phyloP scores from a whole-genome alignment of 2,888 invertebrate genomes.

The Rotaria socialis region DNA sequence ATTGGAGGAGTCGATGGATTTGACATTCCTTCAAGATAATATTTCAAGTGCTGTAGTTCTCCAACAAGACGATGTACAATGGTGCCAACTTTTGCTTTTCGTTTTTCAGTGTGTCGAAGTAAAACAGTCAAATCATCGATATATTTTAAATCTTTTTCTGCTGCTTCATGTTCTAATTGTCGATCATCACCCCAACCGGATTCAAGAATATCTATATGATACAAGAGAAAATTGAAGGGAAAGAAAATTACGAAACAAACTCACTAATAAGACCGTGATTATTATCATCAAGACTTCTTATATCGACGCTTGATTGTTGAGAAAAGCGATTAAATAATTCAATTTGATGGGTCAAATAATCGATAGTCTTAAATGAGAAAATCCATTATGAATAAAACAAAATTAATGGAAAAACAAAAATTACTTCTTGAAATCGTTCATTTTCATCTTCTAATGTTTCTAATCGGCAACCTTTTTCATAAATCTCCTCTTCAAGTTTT shows the following conservation, averaged over 20 bases:
- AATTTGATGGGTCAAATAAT: neutral
- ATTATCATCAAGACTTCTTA: neutral
- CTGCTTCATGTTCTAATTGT: neutral
- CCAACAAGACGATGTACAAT: neutral
- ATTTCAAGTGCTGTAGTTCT: neutral
- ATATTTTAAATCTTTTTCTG: neutral
- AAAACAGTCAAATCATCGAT: neutral
- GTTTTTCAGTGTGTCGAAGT: neutral
- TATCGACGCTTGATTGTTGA: neutral
- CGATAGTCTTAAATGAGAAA: neutral
- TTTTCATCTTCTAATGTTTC: neutral
- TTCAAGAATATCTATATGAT: neutral
- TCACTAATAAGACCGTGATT: neutral
- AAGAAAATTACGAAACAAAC: neutral
- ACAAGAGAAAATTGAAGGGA: neutral
- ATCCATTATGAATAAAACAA: neutral
- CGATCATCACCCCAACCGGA: neutral
- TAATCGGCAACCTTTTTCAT: conserved; percentile 2
- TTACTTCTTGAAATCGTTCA: conserved; percentile 7
- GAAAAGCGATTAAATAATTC: neutral
- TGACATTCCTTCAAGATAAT: conserved; percentile 10
- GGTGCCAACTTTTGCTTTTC: neutral
- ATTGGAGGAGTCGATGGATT: neutral
- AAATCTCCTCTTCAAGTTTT: conserved; percentile 9
- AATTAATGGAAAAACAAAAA: neutral